These are phyloP conservation scores for Xerus rutilus DNA, from an alignment of 2,797 vertebrate genomes.

Conservation along the genomic window DNA sequence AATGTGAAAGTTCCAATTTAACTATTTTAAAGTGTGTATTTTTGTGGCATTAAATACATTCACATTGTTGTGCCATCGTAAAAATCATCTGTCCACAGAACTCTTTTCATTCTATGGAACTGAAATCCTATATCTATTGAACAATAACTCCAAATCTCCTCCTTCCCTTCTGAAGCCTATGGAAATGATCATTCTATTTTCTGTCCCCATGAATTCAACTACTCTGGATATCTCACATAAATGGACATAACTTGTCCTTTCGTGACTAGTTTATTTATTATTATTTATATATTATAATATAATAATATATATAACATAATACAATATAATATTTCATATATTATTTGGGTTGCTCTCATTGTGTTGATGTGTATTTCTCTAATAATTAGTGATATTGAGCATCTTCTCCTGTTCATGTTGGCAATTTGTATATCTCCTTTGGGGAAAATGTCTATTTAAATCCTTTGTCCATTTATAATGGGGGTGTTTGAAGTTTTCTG, in stretches of 20 bases:
- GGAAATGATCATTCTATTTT: background rate
- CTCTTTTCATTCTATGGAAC: background rate
- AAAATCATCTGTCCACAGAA: background rate
- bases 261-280: background rate
- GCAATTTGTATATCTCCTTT: background rate
- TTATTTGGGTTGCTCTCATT: background rate
- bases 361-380: conserved; percentile 27
- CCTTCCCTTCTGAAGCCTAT: background rate
- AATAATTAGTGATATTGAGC: background rate
- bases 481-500: background rate
- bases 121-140: background rate
- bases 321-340: too few relatives aligned
- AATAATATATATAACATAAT: too few relatives aligned
- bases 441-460: conserved; percentile 8
- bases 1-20: background rate
- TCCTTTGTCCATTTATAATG: background rate
- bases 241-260: background rate
- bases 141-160: background rate
- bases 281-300: too few relatives aligned
- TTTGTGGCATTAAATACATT: background rate
- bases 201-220: background rate
- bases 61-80: background rate
- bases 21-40: background rate
- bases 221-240: background rate
- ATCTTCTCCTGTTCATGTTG: background rate